phyloP scores from a whole-genome alignment of 2,113 vertebrate genomes.

The Chloebia gouldiae region DNA sequence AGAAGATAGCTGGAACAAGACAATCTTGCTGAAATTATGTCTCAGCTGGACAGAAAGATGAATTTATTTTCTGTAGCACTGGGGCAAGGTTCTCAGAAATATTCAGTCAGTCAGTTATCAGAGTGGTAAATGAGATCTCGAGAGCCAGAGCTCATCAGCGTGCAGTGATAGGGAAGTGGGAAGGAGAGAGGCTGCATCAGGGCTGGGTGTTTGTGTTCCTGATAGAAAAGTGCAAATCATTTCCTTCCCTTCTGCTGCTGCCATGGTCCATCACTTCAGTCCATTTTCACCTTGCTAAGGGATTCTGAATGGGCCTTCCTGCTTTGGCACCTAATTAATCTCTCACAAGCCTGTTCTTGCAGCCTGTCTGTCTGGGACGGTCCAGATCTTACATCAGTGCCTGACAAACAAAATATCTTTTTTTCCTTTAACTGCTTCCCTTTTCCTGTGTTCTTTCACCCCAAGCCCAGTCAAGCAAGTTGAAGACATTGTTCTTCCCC shows the following conservation, averaged over 20 bases:
- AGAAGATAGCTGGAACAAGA: neutral
- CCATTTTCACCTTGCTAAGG: constrained; percentile 73
- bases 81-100: constrained; percentile 37
- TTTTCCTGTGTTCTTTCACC: neutral
- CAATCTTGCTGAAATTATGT: constrained; percentile 38
- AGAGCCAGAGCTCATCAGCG: constrained; percentile 22
- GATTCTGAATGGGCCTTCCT: constrained; percentile 58
- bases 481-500: neutral
- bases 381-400: neutral
- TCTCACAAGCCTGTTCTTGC: constrained; percentile 61
- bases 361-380: constrained; percentile 25
- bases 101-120: constrained; percentile 34
- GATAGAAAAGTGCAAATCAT: constrained; percentile 68
- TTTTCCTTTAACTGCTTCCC: neutral
- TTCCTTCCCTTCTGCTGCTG: constrained; percentile 48
- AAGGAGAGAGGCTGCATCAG: neutral
- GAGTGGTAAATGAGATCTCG: constrained; percentile 65
- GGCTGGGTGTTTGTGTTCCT: constrained; percentile 48
- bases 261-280: constrained; percentile 70
- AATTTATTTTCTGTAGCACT: constrained; percentile 49
- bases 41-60: constrained; percentile 28
- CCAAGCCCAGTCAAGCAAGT: neutral
- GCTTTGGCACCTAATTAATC: constrained; percentile 73
- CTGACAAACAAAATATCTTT: neutral
- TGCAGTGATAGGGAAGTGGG: constrained; percentile 4